Percentiles rank a stretch among this genome's conserved stretches.
Evolutionary conservation across 2,113 vertebrate genomes (phyloP).

Genomic region (Pimephales promelas): DNA sequence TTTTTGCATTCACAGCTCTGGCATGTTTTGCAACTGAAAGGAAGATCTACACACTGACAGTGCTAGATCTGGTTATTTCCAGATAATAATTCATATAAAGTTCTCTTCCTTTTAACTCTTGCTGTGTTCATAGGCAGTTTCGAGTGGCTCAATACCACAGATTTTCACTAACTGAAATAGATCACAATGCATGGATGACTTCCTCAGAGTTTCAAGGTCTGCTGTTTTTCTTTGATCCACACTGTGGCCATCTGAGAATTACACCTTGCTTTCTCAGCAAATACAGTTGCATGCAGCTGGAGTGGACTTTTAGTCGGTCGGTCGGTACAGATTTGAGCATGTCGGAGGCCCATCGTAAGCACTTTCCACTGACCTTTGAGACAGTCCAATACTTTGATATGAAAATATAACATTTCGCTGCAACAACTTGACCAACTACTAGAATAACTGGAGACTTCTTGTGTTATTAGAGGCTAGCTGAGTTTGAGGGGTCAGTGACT

Average conservation of each 20-base stretch:
- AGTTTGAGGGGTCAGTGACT: constrained; percentile 14
- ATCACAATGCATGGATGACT: constrained; percentile 28
- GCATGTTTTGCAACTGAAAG: background rate
- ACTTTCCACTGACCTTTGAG: constrained; percentile 45
- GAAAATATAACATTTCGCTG: constrained; percentile 42
- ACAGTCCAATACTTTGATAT: constrained; percentile 36
- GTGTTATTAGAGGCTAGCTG: constrained; percentile 44
- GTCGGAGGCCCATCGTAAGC: constrained; percentile 48
- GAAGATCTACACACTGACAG: background rate
- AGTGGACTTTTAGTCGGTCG: constrained; percentile 37
- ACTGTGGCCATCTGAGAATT: constrained; percentile 35
- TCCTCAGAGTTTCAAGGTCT: constrained; percentile 41
- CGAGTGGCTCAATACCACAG: constrained; percentile 40
- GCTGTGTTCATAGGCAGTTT: constrained; percentile 6
- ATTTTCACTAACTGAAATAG: constrained; percentile 36
- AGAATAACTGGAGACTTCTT: constrained; percentile 27
- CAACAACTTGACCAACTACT: constrained; percentile 29
- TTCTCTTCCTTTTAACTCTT: background rate
- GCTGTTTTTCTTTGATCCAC: constrained; percentile 11
- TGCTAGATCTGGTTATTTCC: constrained; percentile 10
- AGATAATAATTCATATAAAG: constrained; percentile 23
- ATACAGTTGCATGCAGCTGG: constrained; percentile 28
- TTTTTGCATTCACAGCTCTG: background rate
- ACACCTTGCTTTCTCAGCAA: constrained; percentile 52
- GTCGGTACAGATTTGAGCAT: constrained; percentile 32